Percentiles rank a stretch among this genome's conserved stretches.
Evolutionary conservation across 1,140 invertebrate genomes (phyloP).

Genomic region (Melitaea cinxia): DNA sequence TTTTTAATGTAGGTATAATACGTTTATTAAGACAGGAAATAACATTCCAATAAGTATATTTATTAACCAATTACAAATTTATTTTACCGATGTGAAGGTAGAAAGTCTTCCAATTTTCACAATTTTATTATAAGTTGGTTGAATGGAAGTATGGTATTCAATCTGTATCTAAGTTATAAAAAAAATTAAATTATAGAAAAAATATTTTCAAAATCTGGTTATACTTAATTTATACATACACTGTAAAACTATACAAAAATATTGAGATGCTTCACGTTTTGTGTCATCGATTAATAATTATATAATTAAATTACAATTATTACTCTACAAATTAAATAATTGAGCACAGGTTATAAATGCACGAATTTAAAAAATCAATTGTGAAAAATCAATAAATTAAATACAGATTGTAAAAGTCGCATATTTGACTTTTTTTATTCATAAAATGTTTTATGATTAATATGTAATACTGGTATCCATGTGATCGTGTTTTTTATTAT

Average conservation of each 20-base stretch:
- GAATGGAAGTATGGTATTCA: not conserved
- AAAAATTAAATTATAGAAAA: not conserved
- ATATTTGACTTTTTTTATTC: conserved; percentile 9
- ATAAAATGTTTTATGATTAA: conserved; percentile 12
- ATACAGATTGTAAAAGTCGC: not conserved
- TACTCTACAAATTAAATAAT: no score
- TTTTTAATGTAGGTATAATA: conserved; percentile 27
- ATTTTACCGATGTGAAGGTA: conserved; percentile 6
- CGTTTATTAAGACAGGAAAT: conserved; percentile 22
- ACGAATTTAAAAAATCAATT: no score
- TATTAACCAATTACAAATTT: conserved; percentile 16
- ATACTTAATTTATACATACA: no score
- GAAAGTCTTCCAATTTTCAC: conserved; percentile 5
- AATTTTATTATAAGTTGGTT: not conserved
- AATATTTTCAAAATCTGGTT: not conserved
- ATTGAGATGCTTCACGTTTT: no score
- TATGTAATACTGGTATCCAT: conserved; percentile 19
- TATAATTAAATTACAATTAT: no score
- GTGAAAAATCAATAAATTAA: no score
- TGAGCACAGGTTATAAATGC: no score
- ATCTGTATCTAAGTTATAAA: not conserved
- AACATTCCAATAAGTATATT: conserved; percentile 29
- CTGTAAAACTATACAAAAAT: no score
- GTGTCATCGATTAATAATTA: no score
- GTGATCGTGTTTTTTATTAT: conserved; percentile 40